Conservation (phyloP, 2,797 vertebrate genomes). For the Sitta carolinensis region DNA sequence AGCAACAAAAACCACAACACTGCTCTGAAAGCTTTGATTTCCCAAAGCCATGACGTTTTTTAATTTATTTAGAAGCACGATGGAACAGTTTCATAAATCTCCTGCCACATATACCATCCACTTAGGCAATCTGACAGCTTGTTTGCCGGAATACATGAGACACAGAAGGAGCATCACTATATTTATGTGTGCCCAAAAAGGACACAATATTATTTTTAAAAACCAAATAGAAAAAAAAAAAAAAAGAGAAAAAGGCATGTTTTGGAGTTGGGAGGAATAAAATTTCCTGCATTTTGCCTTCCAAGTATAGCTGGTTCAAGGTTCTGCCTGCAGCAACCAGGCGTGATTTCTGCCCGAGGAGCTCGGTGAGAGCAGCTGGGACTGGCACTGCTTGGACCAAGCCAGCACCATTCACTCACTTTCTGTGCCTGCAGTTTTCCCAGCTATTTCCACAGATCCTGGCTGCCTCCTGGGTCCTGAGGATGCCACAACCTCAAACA, state of each 20-base stretch:
- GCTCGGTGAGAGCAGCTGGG: neutral
- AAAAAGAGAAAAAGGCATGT: neutral
- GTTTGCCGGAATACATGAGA: neutral
- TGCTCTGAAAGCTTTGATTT: neutral
- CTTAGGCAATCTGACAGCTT: neutral
- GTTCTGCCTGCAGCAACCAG: neutral
- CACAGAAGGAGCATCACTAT: neutral
- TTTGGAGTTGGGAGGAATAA: neutral
- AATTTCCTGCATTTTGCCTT: neutral
- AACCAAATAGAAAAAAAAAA: neutral
- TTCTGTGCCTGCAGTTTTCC: neutral
- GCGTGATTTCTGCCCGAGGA: neutral
- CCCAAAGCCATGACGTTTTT: neutral
- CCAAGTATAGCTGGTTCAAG: neutral
- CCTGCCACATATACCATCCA: neutral
- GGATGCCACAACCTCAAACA: neutral
- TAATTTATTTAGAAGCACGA: neutral
- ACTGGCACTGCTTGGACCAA: neutral
- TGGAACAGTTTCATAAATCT: conserved; percentile 5
- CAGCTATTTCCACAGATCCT: conserved; percentile 2
- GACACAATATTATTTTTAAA: neutral
- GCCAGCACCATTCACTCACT: neutral
- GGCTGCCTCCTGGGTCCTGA: neutral
- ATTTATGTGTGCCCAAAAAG: neutral
- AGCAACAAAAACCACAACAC: neutral